Percentiles rank a stretch among this genome's conserved stretches.
These are phyloP conservation scores for Drosophila nebulosa DNA, from an alignment of 1,140 invertebrate genomes.

Conservation along the genomic window DNA sequence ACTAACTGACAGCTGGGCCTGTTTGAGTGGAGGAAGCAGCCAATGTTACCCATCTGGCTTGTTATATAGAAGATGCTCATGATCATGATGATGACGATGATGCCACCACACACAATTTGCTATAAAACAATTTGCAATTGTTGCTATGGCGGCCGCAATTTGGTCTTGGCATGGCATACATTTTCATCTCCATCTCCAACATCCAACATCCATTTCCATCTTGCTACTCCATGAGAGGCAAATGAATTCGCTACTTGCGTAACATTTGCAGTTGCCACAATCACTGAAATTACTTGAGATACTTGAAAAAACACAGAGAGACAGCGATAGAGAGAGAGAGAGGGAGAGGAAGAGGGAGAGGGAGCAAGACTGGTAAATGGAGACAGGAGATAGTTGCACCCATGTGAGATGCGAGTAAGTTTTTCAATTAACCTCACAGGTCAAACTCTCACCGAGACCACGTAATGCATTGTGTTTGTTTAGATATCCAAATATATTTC, in stretches of 20 bases:
- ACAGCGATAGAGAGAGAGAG: background rate
- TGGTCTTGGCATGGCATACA: constrained; percentile 52
- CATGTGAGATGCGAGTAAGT: constrained; percentile 38
- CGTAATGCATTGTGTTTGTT: constrained; percentile 35
- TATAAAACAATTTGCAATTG: constrained; percentile 74
- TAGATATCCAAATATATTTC: background rate
- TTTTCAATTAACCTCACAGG: constrained; percentile 49
- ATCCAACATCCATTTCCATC: constrained; percentile 11
- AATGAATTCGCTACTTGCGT: constrained; percentile 51
- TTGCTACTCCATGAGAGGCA: background rate
- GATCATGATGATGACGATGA: constrained; percentile 14
- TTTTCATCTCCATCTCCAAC: constrained; percentile 22
- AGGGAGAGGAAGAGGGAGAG: background rate
- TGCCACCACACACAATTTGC: constrained; percentile 50
- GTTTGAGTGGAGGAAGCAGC: background rate
- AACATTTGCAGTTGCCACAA: constrained; percentile 34
- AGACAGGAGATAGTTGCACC: background rate
- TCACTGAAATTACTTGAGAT: constrained; percentile 27
- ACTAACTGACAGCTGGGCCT: background rate
- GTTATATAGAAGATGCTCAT: constrained; percentile 7
- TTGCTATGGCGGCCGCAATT: constrained; percentile 64
- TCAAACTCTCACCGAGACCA: constrained; percentile 35
- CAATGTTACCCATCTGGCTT: constrained; percentile 25
- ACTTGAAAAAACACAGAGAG: constrained; percentile 7
- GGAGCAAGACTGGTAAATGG: background rate